A percentile compares a stretch with the other conserved stretches of the same genome.
Evolutionary conservation across 2,888 invertebrate species (phyloP).

Genomic region (Mimumesa dahlbomi): DNA sequence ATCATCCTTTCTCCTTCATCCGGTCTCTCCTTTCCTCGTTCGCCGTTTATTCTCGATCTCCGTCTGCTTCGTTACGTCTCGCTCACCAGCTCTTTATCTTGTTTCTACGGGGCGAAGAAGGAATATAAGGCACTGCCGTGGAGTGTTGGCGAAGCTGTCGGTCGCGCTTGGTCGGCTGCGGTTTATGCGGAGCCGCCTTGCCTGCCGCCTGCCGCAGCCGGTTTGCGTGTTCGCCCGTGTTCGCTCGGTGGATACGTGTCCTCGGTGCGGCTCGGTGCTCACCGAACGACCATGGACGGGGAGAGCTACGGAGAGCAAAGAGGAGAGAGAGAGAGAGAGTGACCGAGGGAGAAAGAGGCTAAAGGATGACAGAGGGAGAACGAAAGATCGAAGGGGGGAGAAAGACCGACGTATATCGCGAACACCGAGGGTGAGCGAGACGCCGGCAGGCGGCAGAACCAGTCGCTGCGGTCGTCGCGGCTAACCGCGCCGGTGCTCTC

Average conservation of each 20-base stretch:
- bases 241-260: slow-evolving; percentile 75
- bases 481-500: slow-evolving; percentile 79
- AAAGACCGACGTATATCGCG: slow-evolving; percentile 38
- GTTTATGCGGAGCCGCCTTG: slow-evolving; percentile 73
- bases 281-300: slow-evolving; percentile 61
- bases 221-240: slow-evolving; percentile 74
- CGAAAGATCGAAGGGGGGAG: slow-evolving; percentile 29
- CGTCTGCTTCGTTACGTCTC: slow-evolving; percentile 28
- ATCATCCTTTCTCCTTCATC: slow-evolving; percentile 5
- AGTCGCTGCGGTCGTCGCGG: slow-evolving; percentile 77
- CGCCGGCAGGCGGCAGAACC: slow-evolving; percentile 67
- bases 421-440: slow-evolving; percentile 60
- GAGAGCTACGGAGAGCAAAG: slow-evolving; percentile 45
- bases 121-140: slow-evolving; percentile 68
- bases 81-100: slow-evolving; percentile 63
- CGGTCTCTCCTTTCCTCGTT: slow-evolving; percentile 9
- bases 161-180: slow-evolving; percentile 78
- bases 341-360: slow-evolving; percentile 20
- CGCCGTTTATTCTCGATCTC: not conserved
- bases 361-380: slow-evolving; percentile 48
- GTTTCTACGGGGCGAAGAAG: slow-evolving; percentile 64
- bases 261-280: slow-evolving; percentile 72
- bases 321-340: slow-evolving; percentile 43
- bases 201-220: slow-evolving; percentile 74
- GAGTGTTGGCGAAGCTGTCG: slow-evolving; percentile 79